Evolutionary conservation across 2,113 vertebrate species (phyloP).

Genomic region (Chaetorhynchus papuensis): DNA sequence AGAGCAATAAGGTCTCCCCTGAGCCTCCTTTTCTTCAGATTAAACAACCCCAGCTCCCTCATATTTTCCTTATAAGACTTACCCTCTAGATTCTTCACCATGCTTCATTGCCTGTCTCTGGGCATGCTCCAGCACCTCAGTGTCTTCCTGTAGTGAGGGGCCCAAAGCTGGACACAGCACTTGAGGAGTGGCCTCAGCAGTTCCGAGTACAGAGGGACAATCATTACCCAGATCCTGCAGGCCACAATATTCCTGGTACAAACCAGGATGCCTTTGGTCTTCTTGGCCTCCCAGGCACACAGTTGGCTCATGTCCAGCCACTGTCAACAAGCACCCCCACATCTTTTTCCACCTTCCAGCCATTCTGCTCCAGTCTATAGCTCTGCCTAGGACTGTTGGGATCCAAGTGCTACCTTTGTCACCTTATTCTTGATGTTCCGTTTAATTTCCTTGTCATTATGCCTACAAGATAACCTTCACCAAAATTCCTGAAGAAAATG

Average conservation of each 20-base stretch:
- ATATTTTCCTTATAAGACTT: neutral
- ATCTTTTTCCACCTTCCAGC: neutral
- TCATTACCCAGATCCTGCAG: neutral
- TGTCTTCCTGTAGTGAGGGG: neutral
- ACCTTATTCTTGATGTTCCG: neutral
- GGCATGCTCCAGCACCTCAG: accelerated
- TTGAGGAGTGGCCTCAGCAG: no score
- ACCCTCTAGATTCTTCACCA: neutral
- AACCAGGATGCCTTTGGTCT: neutral
- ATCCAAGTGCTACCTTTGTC: neutral
- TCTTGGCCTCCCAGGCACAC: neutral
- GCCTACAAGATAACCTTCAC: constrained; percentile 13
- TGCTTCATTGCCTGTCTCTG: neutral
- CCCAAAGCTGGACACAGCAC: neutral
- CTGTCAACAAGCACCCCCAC: neutral
- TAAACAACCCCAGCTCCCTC: neutral
- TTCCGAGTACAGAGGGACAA: accelerated
- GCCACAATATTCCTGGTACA: accelerated
- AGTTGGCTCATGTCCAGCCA: neutral
- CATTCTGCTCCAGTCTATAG: neutral
- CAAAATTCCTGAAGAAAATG: constrained; percentile 31
- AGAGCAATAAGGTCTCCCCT: neutral
- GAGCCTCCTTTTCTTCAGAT: neutral
- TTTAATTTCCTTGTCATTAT: constrained; percentile 58
- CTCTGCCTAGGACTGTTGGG: neutral